A percentile compares a stretch with the other conserved stretches of the same genome.
These are phyloP conservation scores for Miniopterus natalensis DNA, from an alignment of 2,113 vertebrate genomes.

Conservation along the genomic window DNA sequence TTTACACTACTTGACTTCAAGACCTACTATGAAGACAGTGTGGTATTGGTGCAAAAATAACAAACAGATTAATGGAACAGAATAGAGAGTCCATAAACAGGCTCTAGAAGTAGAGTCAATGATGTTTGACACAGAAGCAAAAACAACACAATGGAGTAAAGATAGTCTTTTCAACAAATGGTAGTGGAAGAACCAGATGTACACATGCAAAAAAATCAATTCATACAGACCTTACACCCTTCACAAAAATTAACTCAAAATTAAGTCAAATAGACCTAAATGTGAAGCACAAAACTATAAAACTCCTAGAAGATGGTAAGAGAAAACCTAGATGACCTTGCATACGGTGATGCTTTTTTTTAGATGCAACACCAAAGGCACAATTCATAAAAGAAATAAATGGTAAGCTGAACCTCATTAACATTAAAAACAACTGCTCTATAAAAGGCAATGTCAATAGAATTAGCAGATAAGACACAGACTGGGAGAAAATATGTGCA, in stretches of 20 bases:
- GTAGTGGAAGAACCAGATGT: not conserved
- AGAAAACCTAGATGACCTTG: not conserved
- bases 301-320: not conserved
- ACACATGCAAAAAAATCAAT: not conserved
- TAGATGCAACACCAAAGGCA: not conserved
- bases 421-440: not conserved
- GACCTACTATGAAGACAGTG: not conserved
- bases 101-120: not conserved
- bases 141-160: not conserved
- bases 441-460: not conserved
- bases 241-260: slow-evolving; percentile 9
- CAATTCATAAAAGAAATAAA: not conserved
- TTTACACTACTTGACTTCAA: not conserved
- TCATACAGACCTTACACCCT: not conserved
- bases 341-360: not conserved
- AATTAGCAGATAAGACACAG: not conserved
- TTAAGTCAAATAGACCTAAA: not conserved
- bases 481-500: not conserved
- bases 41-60: not conserved
- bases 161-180: not conserved
- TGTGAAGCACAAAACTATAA: not conserved
- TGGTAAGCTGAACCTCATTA: not conserved
- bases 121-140: not conserved
- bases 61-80: not conserved
- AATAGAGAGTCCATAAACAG: not conserved